Evolutionary conservation across 2,888 invertebrate species (phyloP), one percentile per base, ranked within the genome.

Genomic region (Leptinotarsa juncta): DNA sequence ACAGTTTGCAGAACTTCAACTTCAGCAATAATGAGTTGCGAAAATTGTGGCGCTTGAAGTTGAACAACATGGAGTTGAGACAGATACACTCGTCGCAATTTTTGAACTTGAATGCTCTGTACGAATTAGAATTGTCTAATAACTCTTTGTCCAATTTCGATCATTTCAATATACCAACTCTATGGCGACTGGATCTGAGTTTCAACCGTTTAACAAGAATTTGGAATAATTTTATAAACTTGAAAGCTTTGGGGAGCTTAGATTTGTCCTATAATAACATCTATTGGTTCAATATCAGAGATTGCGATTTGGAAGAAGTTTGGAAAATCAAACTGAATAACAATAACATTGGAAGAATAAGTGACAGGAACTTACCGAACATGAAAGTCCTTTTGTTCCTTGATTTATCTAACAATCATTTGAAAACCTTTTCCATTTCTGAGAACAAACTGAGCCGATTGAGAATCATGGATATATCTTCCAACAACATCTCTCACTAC

Each of bases 291-390:
- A 14, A n/a, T 12, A 42, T 62, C 18, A 10, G 2, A 7, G n/a
- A 62, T n/a, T 62, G 32, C n/a, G 18, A 16, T n/a, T n/a, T 62
- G n/a, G 42, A 62, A 3, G 7, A n/a, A 18, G n/a, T 42, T 32
- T 42, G 62, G 62, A 62, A 62, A 12, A 62, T 62, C 1, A 62
- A 62, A 62, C 62, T 62, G n/a, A 62, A 62, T 62, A 62, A 62
- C 42, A 62, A 62, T 42, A 18, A 42, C 3, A 16, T 62, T 32
- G 42, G 0, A 2, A 32, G 12, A 42, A 62, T 62, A 26, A 42
- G 42, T 12, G n/a, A 62, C 32, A 32, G 32, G n/a, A 42, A n/a
- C 12, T 12, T 62, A n/a, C 62, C 62, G 3, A 7, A 62, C 5
- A 3, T 62, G 42, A 62, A 62, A 5, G 1, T 5, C 16, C 62